A percentile compares a stretch with the other conserved stretches of the same genome.
Evolutionary conservation across 2,888 invertebrate genomes (phyloP).

Genomic region (Eugnorisma glareosa): DNA sequence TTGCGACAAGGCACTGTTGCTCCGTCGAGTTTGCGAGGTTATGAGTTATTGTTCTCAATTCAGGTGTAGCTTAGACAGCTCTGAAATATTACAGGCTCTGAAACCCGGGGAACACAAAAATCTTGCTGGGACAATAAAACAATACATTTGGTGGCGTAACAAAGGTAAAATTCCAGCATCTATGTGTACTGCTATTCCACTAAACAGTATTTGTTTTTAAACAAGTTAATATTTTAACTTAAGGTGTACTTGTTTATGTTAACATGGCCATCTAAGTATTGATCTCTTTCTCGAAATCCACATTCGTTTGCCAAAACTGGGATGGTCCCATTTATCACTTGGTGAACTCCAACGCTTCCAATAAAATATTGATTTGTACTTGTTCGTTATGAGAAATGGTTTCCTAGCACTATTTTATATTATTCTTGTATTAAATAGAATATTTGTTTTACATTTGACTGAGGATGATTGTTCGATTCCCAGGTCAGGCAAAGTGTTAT

Average conservation of each 20-base stretch:
- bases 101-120: not conserved
- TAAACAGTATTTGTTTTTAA: not conserved
- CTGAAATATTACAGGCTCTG: constrained; percentile 31
- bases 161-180: not conserved
- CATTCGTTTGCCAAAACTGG: constrained; percentile 3
- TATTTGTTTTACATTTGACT: not conserved
- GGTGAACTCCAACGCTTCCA: constrained; percentile 6
- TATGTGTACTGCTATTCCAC: not conserved
- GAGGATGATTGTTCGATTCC: no score
- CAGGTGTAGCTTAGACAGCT: constrained; percentile 54
- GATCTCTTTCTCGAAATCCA: constrained; percentile 7
- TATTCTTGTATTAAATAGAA: not conserved
- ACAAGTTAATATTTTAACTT: not conserved
- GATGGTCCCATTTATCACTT: constrained; percentile 7
- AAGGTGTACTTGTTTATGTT: not conserved
- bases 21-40: constrained; percentile 47
- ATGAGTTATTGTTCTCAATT: constrained; percentile 58
- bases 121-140: not conserved
- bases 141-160: not conserved
- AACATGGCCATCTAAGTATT: not conserved
- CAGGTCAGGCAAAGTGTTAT: no score
- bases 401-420: not conserved
- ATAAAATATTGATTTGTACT: constrained; percentile 3
- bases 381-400: not conserved
- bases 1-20: constrained; percentile 59